phyloP scores from a whole-genome alignment of 2,888 invertebrate species.

The Platycheirus rosarum region DNA sequence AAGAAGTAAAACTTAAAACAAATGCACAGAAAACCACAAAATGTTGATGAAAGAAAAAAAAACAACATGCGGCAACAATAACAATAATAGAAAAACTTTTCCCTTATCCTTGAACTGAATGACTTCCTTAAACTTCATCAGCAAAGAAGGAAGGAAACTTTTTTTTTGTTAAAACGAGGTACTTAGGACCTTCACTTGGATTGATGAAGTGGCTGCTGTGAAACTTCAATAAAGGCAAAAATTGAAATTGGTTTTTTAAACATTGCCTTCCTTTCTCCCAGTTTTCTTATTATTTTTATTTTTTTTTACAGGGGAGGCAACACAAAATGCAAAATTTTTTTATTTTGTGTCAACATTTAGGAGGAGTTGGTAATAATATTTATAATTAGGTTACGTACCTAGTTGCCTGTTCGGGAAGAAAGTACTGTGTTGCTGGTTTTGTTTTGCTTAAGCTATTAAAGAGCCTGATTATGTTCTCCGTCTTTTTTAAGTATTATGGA shows the following conservation, averaged over 20 bases:
- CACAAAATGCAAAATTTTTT: constrained; percentile 27
- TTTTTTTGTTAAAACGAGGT: constrained; percentile 37
- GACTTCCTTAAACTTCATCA: constrained; percentile 49
- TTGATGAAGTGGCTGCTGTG: constrained; percentile 56
- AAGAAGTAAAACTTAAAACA: constrained; percentile 5
- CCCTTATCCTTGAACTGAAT: constrained; percentile 42
- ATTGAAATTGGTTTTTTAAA: constrained; percentile 40
- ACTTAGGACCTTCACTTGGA: constrained; percentile 58
- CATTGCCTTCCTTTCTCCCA: constrained; percentile 16
- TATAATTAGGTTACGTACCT: constrained; percentile 24
- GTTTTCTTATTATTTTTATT: constrained; percentile 1
- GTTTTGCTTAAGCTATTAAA: constrained; percentile 4
- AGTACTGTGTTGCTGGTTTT: constrained; percentile 25
- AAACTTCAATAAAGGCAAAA: constrained; percentile 49
- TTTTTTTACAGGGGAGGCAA: background rate
- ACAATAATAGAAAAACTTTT: constrained; percentile 66
- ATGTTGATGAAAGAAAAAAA: constrained; percentile 7
- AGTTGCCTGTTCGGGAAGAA: background rate
- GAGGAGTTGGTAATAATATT: constrained; percentile 12
- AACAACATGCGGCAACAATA: constrained; percentile 33
- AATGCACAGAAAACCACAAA: constrained; percentile 16
- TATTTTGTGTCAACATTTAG: constrained; percentile 20
- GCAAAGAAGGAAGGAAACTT: constrained; percentile 31
- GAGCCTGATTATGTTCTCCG: background rate
- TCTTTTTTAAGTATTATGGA: background rate